A percentile compares a stretch with the other conserved stretches of the same genome.
Evolutionary conservation across 2,888 invertebrate genomes (phyloP).

Genomic region (Caenorhabditis sp.): DNA sequence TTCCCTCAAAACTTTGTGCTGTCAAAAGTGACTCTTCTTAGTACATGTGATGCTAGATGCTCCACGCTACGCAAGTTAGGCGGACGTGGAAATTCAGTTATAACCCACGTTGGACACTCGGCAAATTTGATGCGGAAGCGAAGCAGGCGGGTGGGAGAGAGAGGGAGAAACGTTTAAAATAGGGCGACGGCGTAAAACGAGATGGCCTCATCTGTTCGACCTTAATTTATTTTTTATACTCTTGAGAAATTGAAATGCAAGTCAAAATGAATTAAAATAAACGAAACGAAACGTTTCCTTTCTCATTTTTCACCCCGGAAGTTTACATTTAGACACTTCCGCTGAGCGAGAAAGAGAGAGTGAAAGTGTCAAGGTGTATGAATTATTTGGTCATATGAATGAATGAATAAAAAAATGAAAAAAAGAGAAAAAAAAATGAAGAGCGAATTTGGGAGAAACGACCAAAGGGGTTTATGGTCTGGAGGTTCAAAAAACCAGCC

Average conservation of each 20-base stretch:
- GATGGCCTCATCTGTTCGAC: conserved; percentile 52
- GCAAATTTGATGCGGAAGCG: conserved; percentile 58
- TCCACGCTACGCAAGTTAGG: background rate
- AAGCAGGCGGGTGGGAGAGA: conserved; percentile 12
- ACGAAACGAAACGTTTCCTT: no score
- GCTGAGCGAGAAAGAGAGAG: conserved; percentile 12
- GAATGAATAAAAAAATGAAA: no score
- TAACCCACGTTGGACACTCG: conserved; percentile 48
- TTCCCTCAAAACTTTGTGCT: background rate
- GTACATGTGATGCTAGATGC: conserved; percentile 49
- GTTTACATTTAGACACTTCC: conserved; percentile 15
- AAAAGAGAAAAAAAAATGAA: background rate
- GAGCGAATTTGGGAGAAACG: background rate
- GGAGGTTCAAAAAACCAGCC: conserved; percentile 19
- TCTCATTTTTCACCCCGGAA: conserved; percentile 46
- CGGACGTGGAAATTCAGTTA: conserved; percentile 44
- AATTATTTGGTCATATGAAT: conserved; percentile 54
- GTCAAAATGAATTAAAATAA: no score
- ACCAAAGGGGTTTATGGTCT: conserved; percentile 19
- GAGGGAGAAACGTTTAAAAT: background rate
- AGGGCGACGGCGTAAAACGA: conserved; percentile 18
- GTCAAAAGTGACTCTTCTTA: conserved; percentile 34
- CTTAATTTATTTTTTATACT: conserved; percentile 58
- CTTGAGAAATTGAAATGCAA: conserved; percentile 31
- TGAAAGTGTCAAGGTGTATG: conserved; percentile 38